Conservation (phyloP, 2,888 invertebrate species). For the Gastracanthus pulcherrimus region DNA sequence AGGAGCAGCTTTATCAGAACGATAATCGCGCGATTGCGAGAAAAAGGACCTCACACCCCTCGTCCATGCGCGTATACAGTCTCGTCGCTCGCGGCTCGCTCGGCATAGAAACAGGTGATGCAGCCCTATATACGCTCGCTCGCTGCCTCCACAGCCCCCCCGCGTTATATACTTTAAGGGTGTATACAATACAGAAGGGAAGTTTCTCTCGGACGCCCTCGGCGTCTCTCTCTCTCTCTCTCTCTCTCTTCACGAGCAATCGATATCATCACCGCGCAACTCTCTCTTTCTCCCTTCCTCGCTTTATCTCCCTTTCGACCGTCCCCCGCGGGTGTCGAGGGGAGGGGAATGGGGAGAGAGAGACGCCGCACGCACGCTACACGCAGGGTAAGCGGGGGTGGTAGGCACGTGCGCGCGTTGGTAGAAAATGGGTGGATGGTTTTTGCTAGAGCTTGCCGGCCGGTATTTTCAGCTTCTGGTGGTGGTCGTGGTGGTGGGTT, state of each 20-base stretch:
- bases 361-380: too few relatives aligned
- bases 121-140: not conserved
- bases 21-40: conserved; percentile 15
- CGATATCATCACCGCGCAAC: conserved; percentile 67
- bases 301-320: too few relatives aligned
- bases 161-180: conserved; percentile 37
- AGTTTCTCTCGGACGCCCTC: conserved; percentile 52
- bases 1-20: not conserved
- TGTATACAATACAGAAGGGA: conserved; percentile 15
- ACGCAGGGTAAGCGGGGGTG: not conserved
- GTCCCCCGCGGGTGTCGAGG: too few relatives aligned
- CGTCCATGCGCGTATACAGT: too few relatives aligned
- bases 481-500: too few relatives aligned
- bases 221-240: too few relatives aligned
- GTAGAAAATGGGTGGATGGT: not conserved
- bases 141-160: not conserved
- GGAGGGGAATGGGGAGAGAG: too few relatives aligned
- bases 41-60: not conserved
- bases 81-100: not conserved
- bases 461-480: too few relatives aligned
- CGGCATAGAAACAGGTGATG: conserved; percentile 48
- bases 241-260: too few relatives aligned
- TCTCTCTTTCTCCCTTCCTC: too few relatives aligned
- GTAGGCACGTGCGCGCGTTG: not conserved
- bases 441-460: not conserved